Evolutionary conservation across 1,140 invertebrate species (phyloP).

Genomic region (Patella vulgata): DNA sequence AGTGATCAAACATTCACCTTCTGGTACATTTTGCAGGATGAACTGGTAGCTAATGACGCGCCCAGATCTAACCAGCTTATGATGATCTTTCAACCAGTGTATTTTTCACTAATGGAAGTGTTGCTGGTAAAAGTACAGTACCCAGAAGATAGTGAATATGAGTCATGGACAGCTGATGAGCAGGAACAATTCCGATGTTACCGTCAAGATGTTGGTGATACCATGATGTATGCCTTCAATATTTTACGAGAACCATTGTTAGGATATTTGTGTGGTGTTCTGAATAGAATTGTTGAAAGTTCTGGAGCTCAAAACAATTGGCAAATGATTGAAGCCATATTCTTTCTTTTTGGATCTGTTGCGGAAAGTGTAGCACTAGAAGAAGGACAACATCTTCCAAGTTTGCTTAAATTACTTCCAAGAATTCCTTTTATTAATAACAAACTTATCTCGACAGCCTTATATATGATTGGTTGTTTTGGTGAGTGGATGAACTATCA

Average conservation of each 20-base stretch:
- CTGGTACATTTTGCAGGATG: constrained; percentile 86
- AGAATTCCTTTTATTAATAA: constrained; percentile 72
- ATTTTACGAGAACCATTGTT: constrained; percentile 79
- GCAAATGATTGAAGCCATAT: constrained; percentile 79
- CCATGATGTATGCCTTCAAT: constrained; percentile 86
- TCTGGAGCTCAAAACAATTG: constrained; percentile 65
- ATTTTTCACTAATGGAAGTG: constrained; percentile 74
- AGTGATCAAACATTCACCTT: constrained; percentile 87
- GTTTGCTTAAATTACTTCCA: constrained; percentile 75
- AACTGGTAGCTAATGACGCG: constrained; percentile 70
- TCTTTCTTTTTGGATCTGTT: constrained; percentile 84
- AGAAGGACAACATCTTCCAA: constrained; percentile 74
- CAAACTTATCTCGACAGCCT: constrained; percentile 76
- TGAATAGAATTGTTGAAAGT: constrained; percentile 60
- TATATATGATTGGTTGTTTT: constrained; percentile 83
- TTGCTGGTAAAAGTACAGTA: constrained; percentile 76
- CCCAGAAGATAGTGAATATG: constrained; percentile 66
- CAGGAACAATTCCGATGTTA: constrained; percentile 89
- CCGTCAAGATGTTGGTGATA: constrained; percentile 89
- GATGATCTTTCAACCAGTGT: constrained; percentile 74
- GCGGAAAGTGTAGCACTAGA: constrained; percentile 78
- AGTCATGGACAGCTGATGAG: constrained; percentile 75
- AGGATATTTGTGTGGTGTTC: constrained; percentile 72
- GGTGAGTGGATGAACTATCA: constrained; percentile 83
- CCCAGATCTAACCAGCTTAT: constrained; percentile 69